Evolutionary conservation across 2,888 invertebrate species (phyloP).

Genomic region (Macaria notata): DNA sequence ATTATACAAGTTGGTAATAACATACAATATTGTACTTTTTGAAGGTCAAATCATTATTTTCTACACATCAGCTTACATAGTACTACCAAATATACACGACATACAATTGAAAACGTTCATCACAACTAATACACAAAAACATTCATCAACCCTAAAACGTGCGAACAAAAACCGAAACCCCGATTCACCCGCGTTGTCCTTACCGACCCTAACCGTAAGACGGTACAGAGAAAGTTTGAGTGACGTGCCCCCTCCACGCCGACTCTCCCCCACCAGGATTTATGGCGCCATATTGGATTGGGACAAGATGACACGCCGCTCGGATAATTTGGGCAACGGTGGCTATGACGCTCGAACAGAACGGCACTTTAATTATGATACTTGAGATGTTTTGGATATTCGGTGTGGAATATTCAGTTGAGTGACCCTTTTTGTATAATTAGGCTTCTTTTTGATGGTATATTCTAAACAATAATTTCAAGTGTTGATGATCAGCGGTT

Average conservation of each 20-base stretch:
- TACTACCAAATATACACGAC: too few species aligned
- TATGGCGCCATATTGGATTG: slow-evolving; percentile 83
- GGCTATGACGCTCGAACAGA: slow-evolving; percentile 74
- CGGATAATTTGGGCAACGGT: slow-evolving; percentile 82
- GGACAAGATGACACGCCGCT: slow-evolving; percentile 82
- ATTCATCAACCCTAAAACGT: slow-evolving; percentile 23
- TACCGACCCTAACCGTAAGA: slow-evolving; percentile 78
- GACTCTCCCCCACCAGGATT: slow-evolving; percentile 69
- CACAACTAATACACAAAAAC: too few species aligned
- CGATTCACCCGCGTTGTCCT: slow-evolving; percentile 53
- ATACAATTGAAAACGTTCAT: too few species aligned
- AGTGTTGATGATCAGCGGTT: too few species aligned
- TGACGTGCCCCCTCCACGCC: slow-evolving; percentile 77
- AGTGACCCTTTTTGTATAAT: too few species aligned
- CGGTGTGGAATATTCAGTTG: slow-evolving; percentile 18
- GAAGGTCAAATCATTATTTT: too few species aligned
- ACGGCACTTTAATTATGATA: slow-evolving; percentile 81
- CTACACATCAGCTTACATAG: too few species aligned
- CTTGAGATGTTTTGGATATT: slow-evolving; percentile 41
- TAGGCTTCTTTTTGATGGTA: too few species aligned
- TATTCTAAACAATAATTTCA: too few species aligned
- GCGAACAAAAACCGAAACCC: slow-evolving; percentile 42
- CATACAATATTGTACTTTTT: too few species aligned
- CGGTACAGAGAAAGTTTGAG: slow-evolving; percentile 82
- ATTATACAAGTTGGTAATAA: too few species aligned